Evolutionary conservation across 1,140 invertebrate species (phyloP), one percentile per base, ranked within the genome.

Genomic region (Rhizoglyphus robini): DNA sequence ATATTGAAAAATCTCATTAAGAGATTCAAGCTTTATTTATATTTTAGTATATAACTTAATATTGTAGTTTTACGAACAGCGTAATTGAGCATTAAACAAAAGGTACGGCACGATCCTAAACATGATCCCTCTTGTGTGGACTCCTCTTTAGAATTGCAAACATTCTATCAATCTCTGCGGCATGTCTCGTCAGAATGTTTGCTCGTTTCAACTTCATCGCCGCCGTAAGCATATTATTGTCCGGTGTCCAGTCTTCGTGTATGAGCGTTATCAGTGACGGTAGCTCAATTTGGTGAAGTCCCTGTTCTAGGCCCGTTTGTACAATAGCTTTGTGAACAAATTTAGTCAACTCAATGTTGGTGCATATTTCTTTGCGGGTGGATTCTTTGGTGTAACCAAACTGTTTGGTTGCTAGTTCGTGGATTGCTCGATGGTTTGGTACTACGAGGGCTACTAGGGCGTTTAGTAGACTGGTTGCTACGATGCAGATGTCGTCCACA

Each of bases 401-500:
- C 38, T 84, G 70, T 67, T 81, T 82, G 1, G 70, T 72, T 0
- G 86, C 87, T 46, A 92, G 76, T 62, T 83, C 82, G 62, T 82
- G 79, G 5, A 92, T 76, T 66, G 68, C 51, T 63, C 77, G 72
- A 78, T 78, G 67, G 76, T 90, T 90, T 0, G 94, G 92, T 54
- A 96, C 90, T 20, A 98, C 81, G 15, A 98, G 79, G 32, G 91
- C 92, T 32, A 97, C 90, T 0, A 88, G 86, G 74, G 86, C 90
- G 68, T 83, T 81, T 74, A 92, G 88, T 30, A 81, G 81, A 3
- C 86, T 81, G 77, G 92, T 90, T 27, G 88, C 91, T 76, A 93
- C 92, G 11, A 95, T 86, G 73, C 91, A 96, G 73, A 95, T 87
- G 75, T 97, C 96, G 74, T 99, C 94, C 18, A 99, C 87, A 25